Percentiles rank a stretch among this genome's conserved stretches.
Evolutionary conservation across 1,140 invertebrate species (phyloP).

Genomic region (Plutomurus gul): DNA sequence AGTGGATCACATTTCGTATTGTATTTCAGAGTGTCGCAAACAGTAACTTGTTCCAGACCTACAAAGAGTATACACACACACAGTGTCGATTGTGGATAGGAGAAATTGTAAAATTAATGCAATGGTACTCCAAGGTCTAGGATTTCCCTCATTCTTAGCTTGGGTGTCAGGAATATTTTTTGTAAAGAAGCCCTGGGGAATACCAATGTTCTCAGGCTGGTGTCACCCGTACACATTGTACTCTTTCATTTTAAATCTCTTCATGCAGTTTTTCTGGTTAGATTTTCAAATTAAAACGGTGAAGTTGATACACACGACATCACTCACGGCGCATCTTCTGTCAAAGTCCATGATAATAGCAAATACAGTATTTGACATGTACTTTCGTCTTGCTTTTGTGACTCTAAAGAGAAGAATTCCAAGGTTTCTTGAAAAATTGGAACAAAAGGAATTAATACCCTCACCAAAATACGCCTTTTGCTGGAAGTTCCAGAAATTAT

Average conservation of each 20-base stretch:
- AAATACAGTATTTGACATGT: background rate
- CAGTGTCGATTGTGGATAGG: too few species aligned
- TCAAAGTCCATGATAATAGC: background rate
- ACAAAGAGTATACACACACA: too few species aligned
- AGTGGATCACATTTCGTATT: too few species aligned
- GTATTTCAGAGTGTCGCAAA: too few species aligned
- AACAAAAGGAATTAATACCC: too few species aligned
- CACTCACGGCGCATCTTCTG: background rate
- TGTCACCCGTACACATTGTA: background rate
- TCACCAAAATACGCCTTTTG: too few species aligned
- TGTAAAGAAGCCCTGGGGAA: conserved; percentile 25
- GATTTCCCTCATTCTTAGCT: background rate
- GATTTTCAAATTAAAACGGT: background rate
- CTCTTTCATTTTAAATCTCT: background rate
- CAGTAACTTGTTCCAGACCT: too few species aligned
- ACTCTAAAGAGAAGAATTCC: background rate
- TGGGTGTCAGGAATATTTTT: conserved; percentile 10
- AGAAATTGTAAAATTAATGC: too few species aligned
- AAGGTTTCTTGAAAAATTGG: background rate
- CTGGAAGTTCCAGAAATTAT: background rate
- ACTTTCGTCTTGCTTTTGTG: background rate
- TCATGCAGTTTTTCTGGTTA: background rate
- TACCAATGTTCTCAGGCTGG: background rate
- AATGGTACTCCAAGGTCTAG: conserved; percentile 1
- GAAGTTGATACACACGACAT: background rate